A percentile compares a stretch with the other conserved stretches of the same genome.
phyloP scores from a whole-genome alignment of 2,113 vertebrate genomes.

The Motacilla alba region DNA sequence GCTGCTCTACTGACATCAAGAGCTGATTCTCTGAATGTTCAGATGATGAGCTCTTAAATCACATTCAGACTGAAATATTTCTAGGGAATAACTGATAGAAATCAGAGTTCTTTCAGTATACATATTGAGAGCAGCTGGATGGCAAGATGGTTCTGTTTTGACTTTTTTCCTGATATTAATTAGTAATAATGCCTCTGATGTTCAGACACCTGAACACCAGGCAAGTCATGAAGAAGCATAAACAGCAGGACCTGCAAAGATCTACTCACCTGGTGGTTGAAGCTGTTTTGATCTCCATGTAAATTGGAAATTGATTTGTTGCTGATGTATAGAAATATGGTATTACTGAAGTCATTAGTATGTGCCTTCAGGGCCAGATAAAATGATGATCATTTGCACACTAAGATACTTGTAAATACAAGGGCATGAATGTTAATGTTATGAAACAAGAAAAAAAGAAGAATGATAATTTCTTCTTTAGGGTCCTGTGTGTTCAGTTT shows the following conservation, averaged over 20 bases:
- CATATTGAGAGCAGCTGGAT: neutral
- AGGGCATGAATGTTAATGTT: neutral
- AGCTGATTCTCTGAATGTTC: neutral
- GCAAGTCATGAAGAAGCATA: neutral
- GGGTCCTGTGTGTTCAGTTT: fast-evolving
- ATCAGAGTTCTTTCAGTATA: neutral
- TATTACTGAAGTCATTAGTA: neutral
- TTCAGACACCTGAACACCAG: neutral
- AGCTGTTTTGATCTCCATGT: neutral
- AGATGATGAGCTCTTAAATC: neutral
- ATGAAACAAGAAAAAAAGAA: neutral
- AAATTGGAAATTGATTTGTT: neutral
- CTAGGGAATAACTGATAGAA: neutral
- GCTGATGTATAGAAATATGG: neutral
- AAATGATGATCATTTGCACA: neutral
- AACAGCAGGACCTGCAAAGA: neutral
- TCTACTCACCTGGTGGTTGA: neutral
- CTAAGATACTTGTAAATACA: neutral
- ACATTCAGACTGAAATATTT: neutral
- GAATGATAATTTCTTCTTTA: neutral
- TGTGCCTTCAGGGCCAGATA: neutral
- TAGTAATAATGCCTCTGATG: neutral
- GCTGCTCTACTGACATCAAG: neutral
- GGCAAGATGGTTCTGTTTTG: neutral
- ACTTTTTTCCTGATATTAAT: neutral